Evolutionary conservation across 2,888 invertebrate species (phyloP).

Genomic region (Acrobasis repandana): DNA sequence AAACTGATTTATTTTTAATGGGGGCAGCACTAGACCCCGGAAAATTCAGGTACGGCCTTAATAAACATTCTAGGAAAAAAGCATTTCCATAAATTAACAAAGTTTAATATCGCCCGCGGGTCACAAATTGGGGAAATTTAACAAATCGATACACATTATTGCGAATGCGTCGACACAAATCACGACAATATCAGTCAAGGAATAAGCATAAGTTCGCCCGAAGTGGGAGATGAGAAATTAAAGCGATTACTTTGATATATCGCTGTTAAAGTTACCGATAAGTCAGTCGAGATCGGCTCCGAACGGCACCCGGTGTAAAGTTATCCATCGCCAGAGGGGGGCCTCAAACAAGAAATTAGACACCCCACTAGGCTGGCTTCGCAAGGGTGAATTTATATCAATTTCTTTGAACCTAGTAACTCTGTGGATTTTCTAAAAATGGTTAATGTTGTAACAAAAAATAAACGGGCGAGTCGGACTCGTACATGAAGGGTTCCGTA

Average conservation of each 20-base stretch:
- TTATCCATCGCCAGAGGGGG: conserved; percentile 64
- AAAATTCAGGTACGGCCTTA: too few relatives aligned
- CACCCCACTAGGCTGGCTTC: conserved; percentile 42
- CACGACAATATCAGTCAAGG: conserved; percentile 61
- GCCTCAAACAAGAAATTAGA: conserved; percentile 53
- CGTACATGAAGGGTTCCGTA: too few relatives aligned
- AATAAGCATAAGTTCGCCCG: conserved; percentile 69
- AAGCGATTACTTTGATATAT: conserved; percentile 82
- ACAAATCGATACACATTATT: conserved; percentile 23
- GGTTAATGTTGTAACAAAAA: not conserved
- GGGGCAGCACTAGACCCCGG: too few relatives aligned
- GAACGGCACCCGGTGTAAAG: conserved; percentile 76
- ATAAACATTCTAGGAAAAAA: not conserved
- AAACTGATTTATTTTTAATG: too few relatives aligned
- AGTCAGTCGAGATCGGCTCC: conserved; percentile 78
- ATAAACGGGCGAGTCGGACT: too few relatives aligned
- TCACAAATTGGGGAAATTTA: conserved; percentile 7
- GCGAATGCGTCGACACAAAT: conserved; percentile 48
- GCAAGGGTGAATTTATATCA: conserved; percentile 40
- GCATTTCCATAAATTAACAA: not conserved
- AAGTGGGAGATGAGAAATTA: conserved; percentile 80
- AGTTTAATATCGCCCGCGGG: not conserved
- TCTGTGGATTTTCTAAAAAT: too few relatives aligned
- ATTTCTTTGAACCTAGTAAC: conserved; percentile 23
- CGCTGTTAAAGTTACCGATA: conserved; percentile 78